Evolutionary conservation across 1,140 invertebrate genomes (phyloP).

Genomic region (Drosophila lowei): DNA sequence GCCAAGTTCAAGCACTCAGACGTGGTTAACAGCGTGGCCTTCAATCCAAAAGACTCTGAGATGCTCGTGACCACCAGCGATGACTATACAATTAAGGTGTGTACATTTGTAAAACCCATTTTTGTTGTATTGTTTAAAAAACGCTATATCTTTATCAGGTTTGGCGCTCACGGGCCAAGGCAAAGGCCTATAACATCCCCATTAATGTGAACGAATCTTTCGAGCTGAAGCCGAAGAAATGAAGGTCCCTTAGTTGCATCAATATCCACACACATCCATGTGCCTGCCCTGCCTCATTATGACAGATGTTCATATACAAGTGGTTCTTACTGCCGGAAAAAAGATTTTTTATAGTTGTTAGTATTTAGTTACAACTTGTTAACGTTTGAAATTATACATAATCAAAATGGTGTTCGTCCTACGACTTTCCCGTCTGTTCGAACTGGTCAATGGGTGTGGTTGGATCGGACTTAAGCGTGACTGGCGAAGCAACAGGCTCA

Average conservation of each 20-base stretch:
- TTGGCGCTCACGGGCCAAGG: conserved; percentile 70
- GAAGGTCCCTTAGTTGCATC: not conserved
- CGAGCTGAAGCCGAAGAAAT: conserved; percentile 66
- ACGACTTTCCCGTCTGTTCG: conserved; percentile 18
- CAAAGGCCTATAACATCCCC: conserved; percentile 60
- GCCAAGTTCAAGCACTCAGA: conserved; percentile 91
- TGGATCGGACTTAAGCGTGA: not conserved
- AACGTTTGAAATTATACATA: conserved; percentile 40
- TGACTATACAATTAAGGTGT: conserved; percentile 88
- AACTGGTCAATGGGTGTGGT: conserved; percentile 4
- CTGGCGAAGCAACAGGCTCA: conserved; percentile 6
- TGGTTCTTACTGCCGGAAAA: conserved; percentile 16
- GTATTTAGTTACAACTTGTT: conserved; percentile 37
- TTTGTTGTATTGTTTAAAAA: not conserved
- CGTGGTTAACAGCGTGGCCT: conserved; percentile 94
- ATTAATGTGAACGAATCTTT: conserved; percentile 67
- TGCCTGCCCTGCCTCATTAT: conserved; percentile 12
- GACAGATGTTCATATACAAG: not conserved
- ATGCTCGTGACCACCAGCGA: conserved; percentile 95
- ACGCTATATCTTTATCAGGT: conserved; percentile 42
- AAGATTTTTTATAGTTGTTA: conserved; percentile 16
- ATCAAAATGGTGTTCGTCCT: conserved; percentile 22
- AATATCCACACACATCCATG: not conserved
- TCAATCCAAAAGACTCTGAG: conserved; percentile 92
- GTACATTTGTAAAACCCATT: not conserved